A percentile compares a stretch with the other conserved stretches of the same genome.
Evolutionary conservation across 2,797 vertebrate species (phyloP).

Genomic region (Malurus leucopterus): DNA sequence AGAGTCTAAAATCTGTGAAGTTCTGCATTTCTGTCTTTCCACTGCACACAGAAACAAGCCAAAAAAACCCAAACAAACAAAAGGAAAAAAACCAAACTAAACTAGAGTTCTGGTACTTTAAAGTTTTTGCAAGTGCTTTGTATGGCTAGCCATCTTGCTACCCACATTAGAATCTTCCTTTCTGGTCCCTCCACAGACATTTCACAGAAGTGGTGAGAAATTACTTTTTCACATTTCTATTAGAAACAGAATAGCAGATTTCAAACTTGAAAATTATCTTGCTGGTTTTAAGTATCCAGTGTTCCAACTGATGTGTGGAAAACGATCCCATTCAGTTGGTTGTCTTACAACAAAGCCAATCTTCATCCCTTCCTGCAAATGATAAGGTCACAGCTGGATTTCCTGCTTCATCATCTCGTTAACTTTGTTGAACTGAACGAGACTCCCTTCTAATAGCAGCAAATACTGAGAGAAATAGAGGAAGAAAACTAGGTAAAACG

Average conservation of each 20-base stretch:
- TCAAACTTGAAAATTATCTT: background rate
- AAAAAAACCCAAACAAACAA: background rate
- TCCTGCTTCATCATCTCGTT: background rate
- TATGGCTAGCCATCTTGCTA: background rate
- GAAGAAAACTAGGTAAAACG: background rate
- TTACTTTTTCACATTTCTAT: background rate
- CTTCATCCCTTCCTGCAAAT: background rate
- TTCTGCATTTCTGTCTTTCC: background rate
- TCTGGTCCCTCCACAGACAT: background rate
- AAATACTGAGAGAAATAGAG: background rate
- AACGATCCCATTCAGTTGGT: background rate
- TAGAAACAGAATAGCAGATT: background rate
- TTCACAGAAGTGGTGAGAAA: background rate
- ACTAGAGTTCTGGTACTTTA: background rate
- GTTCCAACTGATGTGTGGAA: background rate
- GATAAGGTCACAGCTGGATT: rapidly evolving
- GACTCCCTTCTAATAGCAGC: background rate
- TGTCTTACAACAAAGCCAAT: background rate
- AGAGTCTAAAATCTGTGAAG: background rate
- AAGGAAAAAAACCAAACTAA: background rate
- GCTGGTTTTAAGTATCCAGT: background rate
- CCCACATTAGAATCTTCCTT: background rate
- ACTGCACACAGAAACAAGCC: background rate
- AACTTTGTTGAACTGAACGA: background rate
- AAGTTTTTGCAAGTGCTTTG: background rate